Evolutionary conservation across 2,888 invertebrate species (phyloP).

Genomic region (Callyntrura sp.): DNA sequence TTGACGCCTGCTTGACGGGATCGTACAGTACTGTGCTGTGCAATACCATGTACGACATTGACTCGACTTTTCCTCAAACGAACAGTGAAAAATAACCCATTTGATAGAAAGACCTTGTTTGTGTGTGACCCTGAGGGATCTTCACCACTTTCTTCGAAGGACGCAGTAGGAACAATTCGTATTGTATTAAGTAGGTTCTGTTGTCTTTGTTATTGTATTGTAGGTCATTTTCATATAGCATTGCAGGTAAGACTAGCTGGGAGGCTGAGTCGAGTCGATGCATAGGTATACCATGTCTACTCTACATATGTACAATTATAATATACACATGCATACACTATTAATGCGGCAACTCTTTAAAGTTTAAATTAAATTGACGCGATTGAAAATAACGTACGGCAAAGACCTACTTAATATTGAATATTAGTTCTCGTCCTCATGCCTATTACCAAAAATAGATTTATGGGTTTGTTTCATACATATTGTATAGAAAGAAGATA

Average conservation of each 20-base stretch:
- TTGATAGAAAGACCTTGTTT: background rate
- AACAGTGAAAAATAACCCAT: too few relatives aligned
- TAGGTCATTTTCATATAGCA: too few relatives aligned
- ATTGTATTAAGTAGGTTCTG: too few relatives aligned
- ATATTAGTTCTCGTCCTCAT: constrained; percentile 3
- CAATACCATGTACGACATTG: background rate
- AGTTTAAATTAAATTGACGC: background rate
- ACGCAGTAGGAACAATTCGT: background rate
- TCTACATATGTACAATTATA: too few relatives aligned
- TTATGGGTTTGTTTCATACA: background rate
- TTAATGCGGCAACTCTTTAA: background rate
- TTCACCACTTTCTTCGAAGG: background rate
- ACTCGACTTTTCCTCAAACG: constrained; percentile 19
- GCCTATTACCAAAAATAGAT: constrained; percentile 27
- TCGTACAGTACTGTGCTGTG: too few relatives aligned
- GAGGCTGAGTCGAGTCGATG: too few relatives aligned
- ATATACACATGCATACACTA: too few relatives aligned
- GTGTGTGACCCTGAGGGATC: background rate
- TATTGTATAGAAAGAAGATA: background rate
- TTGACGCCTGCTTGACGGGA: too few relatives aligned
- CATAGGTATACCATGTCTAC: too few relatives aligned
- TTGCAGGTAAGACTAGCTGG: too few relatives aligned
- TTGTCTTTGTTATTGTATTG: too few relatives aligned
- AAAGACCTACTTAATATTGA: constrained; percentile 39
- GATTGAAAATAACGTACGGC: constrained; percentile 13